Evolutionary conservation across 1,140 invertebrate species (phyloP).

Genomic region (Caenorhabditis remanei): DNA sequence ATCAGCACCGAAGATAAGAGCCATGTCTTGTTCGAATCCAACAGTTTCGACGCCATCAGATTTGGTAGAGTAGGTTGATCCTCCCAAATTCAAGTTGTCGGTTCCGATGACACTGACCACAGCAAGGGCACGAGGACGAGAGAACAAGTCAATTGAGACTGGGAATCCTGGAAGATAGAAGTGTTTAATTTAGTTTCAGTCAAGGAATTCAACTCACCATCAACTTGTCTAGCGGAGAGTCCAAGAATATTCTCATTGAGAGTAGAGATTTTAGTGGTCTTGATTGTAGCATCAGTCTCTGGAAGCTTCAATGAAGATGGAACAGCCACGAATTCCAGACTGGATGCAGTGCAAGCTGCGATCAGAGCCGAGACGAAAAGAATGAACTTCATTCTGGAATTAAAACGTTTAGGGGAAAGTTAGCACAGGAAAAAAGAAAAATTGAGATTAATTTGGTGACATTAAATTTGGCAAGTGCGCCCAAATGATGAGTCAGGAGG

Average conservation of each 20-base stretch:
- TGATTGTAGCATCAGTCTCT: conserved; percentile 3
- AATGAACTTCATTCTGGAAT: conserved; percentile 25
- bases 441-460: too few species aligned
- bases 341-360: neutral
- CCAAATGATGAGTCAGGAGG: too few species aligned
- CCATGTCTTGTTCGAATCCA: conserved; percentile 44
- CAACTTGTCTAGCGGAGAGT: conserved; percentile 38
- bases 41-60: neutral
- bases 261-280: conserved; percentile 31
- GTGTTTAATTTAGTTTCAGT: neutral
- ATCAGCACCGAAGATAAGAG: conserved; percentile 49
- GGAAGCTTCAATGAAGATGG: conserved; percentile 12
- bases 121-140: conserved; percentile 53
- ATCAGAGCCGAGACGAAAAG: conserved; percentile 5
- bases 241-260: conserved; percentile 43
- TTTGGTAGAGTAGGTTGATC: neutral
- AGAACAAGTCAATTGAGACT: conserved; percentile 18
- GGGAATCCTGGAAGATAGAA: conserved; percentile 29
- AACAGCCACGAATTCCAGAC: neutral
- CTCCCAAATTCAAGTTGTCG: neutral
- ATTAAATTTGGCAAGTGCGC: too few species aligned
- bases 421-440: too few species aligned
- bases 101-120: conserved; percentile 18
- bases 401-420: neutral
- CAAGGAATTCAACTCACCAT: neutral